A percentile compares a stretch with the other conserved stretches of the same genome.
Conservation (phyloP, 2,888 invertebrate species). For the Ormyrus labotus region DNA sequence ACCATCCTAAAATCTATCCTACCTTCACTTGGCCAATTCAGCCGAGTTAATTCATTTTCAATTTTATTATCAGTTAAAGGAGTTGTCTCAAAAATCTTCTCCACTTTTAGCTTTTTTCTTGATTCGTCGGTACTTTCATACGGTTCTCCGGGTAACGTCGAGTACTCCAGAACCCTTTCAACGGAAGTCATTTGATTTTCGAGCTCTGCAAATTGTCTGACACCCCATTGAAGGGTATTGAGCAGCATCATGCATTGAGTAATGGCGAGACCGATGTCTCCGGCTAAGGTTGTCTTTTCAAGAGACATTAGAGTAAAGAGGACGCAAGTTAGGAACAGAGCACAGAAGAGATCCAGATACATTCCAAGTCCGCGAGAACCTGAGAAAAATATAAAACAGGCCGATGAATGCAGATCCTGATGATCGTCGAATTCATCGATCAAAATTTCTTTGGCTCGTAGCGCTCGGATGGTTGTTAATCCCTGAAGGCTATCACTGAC, state of each 20-base stretch:
- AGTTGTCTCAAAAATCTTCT: conserved; percentile 77
- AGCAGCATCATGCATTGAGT: conserved; percentile 78
- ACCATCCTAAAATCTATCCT: conserved; percentile 77
- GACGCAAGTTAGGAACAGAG: conserved; percentile 80
- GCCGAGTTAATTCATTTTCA: conserved; percentile 69
- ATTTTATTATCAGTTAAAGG: conserved; percentile 7
- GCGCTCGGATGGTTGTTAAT: conserved; percentile 87
- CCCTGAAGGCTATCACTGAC: conserved; percentile 88
- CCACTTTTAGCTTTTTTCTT: conserved; percentile 76
- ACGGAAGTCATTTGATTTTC: conserved; percentile 82
- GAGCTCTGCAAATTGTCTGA: conserved; percentile 83
- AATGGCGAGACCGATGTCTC: conserved; percentile 77
- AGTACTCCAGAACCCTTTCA: conserved; percentile 85
- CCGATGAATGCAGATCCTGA: conserved; percentile 82
- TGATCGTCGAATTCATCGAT: conserved; percentile 77
- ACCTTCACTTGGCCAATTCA: conserved; percentile 78
- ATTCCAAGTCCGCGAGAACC: conserved; percentile 82
- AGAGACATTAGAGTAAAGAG: conserved; percentile 80
- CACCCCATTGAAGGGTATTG: conserved; percentile 80
- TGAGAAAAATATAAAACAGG: conserved; percentile 82
- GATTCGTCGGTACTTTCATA: conserved; percentile 76
- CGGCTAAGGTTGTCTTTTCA: conserved; percentile 71
- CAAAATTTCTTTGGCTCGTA: conserved; percentile 82
- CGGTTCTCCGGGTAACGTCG: conserved; percentile 30
- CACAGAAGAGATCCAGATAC: conserved; percentile 80